Evolutionary conservation across 2,888 invertebrate genomes (phyloP).

Genomic region (Apeira syringaria): DNA sequence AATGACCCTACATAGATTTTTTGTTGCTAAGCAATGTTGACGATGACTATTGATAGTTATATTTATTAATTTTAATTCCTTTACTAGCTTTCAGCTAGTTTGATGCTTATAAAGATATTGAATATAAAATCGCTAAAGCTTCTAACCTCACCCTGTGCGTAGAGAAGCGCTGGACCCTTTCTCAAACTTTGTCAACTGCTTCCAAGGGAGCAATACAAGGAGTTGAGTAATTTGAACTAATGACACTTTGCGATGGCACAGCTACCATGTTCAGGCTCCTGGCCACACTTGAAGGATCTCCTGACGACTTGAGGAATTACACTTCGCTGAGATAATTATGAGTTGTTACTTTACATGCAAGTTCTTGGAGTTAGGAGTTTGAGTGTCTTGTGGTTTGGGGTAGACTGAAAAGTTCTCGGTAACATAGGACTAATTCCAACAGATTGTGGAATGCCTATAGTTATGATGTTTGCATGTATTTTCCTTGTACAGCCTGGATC

Average conservation of each 20-base stretch:
- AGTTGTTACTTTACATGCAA: slow-evolving; percentile 20
- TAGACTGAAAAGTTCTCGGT: background rate
- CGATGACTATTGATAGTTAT: slow-evolving; percentile 22
- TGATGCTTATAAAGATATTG: too few species aligned
- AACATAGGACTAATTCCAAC: too few species aligned
- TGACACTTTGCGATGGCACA: slow-evolving; percentile 55
- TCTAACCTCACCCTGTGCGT: slow-evolving; percentile 26
- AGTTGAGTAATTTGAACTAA: slow-evolving; percentile 78
- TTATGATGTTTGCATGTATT: too few species aligned
- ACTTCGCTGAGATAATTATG: slow-evolving; percentile 29
- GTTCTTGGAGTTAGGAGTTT: slow-evolving; percentile 10
- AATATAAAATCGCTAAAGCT: slow-evolving; percentile 12
- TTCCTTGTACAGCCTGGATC: too few species aligned
- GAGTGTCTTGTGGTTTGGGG: slow-evolving; percentile 7
- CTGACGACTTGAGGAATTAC: slow-evolving; percentile 46
- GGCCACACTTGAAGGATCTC: slow-evolving; percentile 41
- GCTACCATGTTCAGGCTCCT: slow-evolving; percentile 37
- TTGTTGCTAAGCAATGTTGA: slow-evolving; percentile 6
- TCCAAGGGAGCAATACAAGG: slow-evolving; percentile 71
- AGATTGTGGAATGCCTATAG: too few species aligned
- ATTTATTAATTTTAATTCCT: slow-evolving; percentile 44
- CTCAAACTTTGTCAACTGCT: slow-evolving; percentile 71
- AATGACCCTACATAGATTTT: slow-evolving; percentile 15
- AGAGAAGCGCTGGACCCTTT: slow-evolving; percentile 52
- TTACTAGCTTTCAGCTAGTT: too few species aligned